Percentiles rank a stretch among this genome's conserved stretches.
phyloP scores from a whole-genome alignment of 2,797 vertebrate genomes.

The Gallinago stenura region DNA sequence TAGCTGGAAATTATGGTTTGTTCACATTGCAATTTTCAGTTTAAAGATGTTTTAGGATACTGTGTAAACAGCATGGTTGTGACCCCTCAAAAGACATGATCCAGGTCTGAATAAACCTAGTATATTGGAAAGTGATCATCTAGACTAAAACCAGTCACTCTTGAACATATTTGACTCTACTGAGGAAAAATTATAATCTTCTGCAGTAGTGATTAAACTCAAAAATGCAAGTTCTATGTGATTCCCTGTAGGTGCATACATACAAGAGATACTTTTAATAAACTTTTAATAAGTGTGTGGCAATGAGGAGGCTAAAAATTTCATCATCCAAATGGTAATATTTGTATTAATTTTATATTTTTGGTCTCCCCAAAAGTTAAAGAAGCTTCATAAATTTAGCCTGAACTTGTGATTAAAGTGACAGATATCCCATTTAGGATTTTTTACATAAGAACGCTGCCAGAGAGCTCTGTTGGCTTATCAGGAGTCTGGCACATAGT shows the following conservation, averaged over 20 bases:
- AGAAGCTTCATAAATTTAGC: background rate
- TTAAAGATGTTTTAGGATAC: background rate
- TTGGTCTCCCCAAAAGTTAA: background rate
- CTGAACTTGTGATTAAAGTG: background rate
- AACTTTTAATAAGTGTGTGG: background rate
- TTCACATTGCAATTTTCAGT: background rate
- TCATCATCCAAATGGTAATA: background rate
- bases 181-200: background rate
- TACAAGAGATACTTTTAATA: background rate
- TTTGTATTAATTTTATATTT: background rate
- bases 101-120: background rate
- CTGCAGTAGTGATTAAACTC: background rate
- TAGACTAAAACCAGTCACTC: background rate
- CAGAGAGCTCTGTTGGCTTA: background rate
- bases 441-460: background rate
- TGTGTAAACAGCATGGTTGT: background rate
- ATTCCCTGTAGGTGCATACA: background rate
- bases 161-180: background rate
- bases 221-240: background rate
- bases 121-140: background rate
- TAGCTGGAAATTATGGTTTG: fast-evolving
- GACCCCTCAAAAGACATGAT: background rate
- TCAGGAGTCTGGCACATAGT: background rate
- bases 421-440: background rate
- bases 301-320: background rate